Base-by-base conservation (phyloP, 2,888 invertebrate species). In the Myopa testacea region DNA sequence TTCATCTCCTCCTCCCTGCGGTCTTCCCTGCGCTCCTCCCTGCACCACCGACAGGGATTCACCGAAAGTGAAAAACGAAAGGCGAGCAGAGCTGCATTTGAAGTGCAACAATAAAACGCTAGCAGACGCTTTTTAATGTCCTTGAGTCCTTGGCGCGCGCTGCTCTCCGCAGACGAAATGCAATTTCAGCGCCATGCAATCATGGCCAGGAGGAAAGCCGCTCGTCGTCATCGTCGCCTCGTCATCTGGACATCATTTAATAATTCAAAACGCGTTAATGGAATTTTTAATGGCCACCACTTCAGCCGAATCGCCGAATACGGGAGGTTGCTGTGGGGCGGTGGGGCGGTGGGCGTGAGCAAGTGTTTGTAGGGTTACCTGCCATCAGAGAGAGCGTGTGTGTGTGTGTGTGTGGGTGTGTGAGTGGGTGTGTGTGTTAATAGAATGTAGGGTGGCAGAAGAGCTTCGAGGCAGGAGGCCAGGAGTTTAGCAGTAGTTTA, bases 241-340 rank as follows among this genome's bases (percentile, higher is more conserved):
- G n/a, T n/a, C 50, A 69, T 62, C 76, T 76, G 76, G 62, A 76
- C 76, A 62, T 62, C 38, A 63, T 70, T 76, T 63, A 76, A 76
- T 76, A 76, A 76, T 76, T 76, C 76, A 76, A 45, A 62, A 58
- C 70, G 76, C 67, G 69, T 69, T 76, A 76, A 76, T 76, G 69
- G 76, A 70, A 70, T 76, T 76, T 76, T 76, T 76, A 70, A 76
- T 76, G 34, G 70, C 60, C 58, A 40, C 12, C n/a, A 37, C n/a
- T 45, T 71, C 55, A 38, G 71, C 55, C 52, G n/a, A 65, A 65
- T 34, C 34, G 65, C 38, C 26, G 55, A n/a, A 14, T 34, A 37
- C 12, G 1, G 10, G 1, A 63, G 60, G 60, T 60, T 10, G 12
- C 7, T 2, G 16, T 14, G 19, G 60, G 16, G 26, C n/a, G 26